Evolutionary conservation across 2,888 invertebrate species (phyloP), one percentile per base, ranked within the genome.

Genomic region (Deilephila elpenor): DNA sequence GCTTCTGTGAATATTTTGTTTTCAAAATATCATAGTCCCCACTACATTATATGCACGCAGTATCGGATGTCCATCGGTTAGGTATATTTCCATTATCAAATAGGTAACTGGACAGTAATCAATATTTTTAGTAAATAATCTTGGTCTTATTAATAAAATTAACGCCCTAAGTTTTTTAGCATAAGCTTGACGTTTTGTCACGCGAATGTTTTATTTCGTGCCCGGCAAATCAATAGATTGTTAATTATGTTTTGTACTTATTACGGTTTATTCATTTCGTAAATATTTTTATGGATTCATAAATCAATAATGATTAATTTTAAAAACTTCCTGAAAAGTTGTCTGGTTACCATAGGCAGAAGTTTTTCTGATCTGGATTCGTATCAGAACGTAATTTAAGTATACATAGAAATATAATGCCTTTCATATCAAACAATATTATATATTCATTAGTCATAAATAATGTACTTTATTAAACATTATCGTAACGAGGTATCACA

Each of bases 401-500:
- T 60, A 29, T 60, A 60, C 25, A 17, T 60, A 29, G 20, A 59
- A 59, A 59, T 59, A 59, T n/a, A 59, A 25, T 60, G 60, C 60
- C 60, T 14, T 60, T 60, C 29, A 60, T 14, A 25, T 32, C 29
- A 60, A 60, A 56, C 56, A 56, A 25, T 60, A 60, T 11, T 29
- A 60, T 60, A 64, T 20, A 37, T 64, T 37, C 19, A 59, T 11
- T 25, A 29, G 11, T 29, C 19, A 32, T 62, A 34, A n/a, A 62
- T 19, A 62, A 62, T 62, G 56, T 56, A 19, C 56, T 32, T 62
- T 62, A 32, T 34, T 61, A 2, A 32, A 44, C 44, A 34, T 62
- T n/a, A 32, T 62, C 7, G 19, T 34, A 62, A 34, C 61, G 61
- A 62, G 61, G 61, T 62, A 62, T 62, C 61, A 62, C 61, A 19